phyloP scores from a whole-genome alignment of 1,140 invertebrate species.

The Ooceraea biroi region DNA sequence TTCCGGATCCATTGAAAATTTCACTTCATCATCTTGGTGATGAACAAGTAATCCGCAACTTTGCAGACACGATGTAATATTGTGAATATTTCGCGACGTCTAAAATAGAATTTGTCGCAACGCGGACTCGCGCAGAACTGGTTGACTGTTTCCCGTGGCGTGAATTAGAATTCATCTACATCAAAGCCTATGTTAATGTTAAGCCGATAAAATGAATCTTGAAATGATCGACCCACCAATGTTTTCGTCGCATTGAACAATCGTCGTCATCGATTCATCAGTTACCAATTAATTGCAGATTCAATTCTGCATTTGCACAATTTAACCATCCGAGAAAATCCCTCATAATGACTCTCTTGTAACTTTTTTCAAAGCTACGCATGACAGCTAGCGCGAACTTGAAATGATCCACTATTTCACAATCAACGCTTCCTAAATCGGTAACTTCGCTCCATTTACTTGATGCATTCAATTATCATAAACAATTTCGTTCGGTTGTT shows the following conservation, averaged over 20 bases:
- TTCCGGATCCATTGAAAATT: too few species aligned
- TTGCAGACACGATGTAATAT: not conserved
- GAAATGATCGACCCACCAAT: not conserved
- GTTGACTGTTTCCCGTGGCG: not conserved
- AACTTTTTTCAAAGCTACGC: too few species aligned
- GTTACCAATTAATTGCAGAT: too few species aligned
- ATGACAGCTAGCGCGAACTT: not conserved
- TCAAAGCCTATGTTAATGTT: not conserved
- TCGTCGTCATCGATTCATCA: slow-evolving; percentile 6
- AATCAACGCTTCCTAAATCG: too few species aligned
- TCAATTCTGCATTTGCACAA: slow-evolving; percentile 25
- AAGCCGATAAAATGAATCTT: not conserved
- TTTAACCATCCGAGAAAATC: not conserved
- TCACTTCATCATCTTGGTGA: too few species aligned
- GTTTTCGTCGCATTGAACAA: not conserved
- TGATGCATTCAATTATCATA: too few species aligned
- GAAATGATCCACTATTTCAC: too few species aligned
- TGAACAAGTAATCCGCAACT: not conserved
- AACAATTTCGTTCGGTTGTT: too few species aligned
- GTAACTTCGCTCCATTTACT: too few species aligned
- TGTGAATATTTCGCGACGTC: too few species aligned
- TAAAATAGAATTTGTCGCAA: too few species aligned
- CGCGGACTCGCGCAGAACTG: not conserved
- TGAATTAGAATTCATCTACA: not conserved
- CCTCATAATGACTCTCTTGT: too few species aligned